Base-by-base conservation (phyloP, 2,888 invertebrate species). In the Agrilus cyanescens region DNA sequence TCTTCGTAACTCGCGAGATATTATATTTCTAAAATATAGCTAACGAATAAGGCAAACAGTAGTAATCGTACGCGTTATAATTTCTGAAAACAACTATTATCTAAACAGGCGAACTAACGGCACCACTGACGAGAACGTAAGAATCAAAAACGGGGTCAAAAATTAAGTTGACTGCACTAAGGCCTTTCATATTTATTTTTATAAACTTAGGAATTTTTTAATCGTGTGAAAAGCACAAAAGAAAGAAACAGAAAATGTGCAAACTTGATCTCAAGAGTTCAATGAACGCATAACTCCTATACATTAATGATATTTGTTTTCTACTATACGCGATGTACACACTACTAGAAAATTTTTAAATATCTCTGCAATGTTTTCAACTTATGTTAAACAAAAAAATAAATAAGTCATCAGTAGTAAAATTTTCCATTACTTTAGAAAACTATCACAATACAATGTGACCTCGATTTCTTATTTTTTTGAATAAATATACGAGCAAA, bases 101-200 rank as follows among this genome's bases (percentile, higher is more conserved):
- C 53, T 58, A 59, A 58, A 59, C 54, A 58, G 57, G 53, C 52
- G 53, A 61, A 53, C 57, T 64, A 64, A 65, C 64, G 64, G 65
- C 60, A 63, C 56, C 59, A 51, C 53, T 46, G 55, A 55, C 52
- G 54, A 48, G 54, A 53, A 53, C 60, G 60, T 59, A 59, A 57
- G 57, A 49, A 61, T 62, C 57, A 63, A 64, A 65, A 66, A 65
- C 60, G 61, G 64, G 66, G 65, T 63, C 63, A 64, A 65, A 65
- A 65, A 59, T 62, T 59, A 58, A 56, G 59, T 56, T 55, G 54
- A 56, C 59, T 60, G 52, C 51, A 57, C 59, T 52, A 63, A 57
- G 60, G 62, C 63, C 64, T 65, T 65, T 65, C 63, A 63, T 65
- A 63, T 64, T 64, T 65, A 65, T 64, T 65, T 65, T 65, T 62